phyloP scores from a whole-genome alignment of 2,888 invertebrate species.

The Ectemnius continuus region DNA sequence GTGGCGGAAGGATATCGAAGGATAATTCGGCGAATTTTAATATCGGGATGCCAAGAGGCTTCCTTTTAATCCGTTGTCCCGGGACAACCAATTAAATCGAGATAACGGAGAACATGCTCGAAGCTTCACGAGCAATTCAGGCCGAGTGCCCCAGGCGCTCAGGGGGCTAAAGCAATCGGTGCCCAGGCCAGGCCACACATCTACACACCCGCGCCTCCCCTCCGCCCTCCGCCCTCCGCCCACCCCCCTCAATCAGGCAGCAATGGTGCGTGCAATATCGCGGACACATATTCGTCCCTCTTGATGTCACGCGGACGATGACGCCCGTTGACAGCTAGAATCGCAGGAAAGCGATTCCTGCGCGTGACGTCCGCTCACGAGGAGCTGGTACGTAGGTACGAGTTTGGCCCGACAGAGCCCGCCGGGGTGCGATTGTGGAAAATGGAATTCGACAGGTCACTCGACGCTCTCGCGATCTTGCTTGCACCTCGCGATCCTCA shows the following conservation, averaged over 20 bases:
- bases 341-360: conserved; percentile 59
- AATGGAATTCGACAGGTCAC: conserved; percentile 60
- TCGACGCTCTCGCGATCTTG: conserved; percentile 27
- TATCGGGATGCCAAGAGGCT: not conserved
- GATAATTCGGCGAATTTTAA: not conserved
- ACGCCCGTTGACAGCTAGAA: conserved; percentile 53
- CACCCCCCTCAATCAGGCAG: conserved; percentile 12
- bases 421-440: conserved; percentile 36
- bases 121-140: conserved; percentile 36
- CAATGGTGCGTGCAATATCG: conserved; percentile 39
- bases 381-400: conserved; percentile 32
- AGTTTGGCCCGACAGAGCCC: conserved; percentile 39
- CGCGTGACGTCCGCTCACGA: conserved; percentile 60
- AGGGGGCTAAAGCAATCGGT: not conserved
- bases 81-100: conserved; percentile 38
- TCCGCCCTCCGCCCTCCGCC: not conserved
- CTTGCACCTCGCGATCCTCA: conserved; percentile 23
- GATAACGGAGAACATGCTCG: conserved; percentile 48
- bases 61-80: not conserved
- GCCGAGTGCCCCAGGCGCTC: conserved; percentile 9
- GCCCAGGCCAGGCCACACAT: not conserved
- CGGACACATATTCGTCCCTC: conserved; percentile 38
- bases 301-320: conserved; percentile 58
- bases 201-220: not conserved
- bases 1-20: not conserved